Percentiles rank a stretch among this genome's conserved stretches.
These are phyloP conservation scores for Eclectus roratus DNA, from an alignment of 2,113 vertebrate species.

Conservation along the genomic window DNA sequence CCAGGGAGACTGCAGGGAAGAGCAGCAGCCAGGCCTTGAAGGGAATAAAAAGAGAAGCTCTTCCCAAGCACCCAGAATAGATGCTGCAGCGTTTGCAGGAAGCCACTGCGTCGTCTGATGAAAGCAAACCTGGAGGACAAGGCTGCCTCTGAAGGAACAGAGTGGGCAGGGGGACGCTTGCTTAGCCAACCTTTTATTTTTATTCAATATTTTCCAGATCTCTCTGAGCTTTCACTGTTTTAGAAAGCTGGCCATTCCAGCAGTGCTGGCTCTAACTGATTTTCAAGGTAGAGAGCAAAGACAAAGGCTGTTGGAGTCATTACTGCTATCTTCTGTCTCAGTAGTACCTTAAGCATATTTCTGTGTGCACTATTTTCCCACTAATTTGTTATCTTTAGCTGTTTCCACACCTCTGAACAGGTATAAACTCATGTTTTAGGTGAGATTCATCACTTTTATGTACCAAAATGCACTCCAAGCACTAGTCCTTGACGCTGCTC, in stretches of 20 bases:
- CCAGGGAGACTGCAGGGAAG: background rate
- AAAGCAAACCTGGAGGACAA: background rate
- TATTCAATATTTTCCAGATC: background rate
- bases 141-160: background rate
- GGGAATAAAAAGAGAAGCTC: background rate
- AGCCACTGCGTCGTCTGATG: rapidly evolving
- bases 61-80: background rate
- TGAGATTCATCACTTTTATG: rapidly evolving
- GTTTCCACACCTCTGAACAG: background rate
- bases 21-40: background rate
- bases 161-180: background rate
- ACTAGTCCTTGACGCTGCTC: background rate
- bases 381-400: background rate
- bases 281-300: background rate
- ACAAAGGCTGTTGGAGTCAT: background rate
- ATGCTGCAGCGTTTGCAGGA: background rate
- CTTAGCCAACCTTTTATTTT: background rate
- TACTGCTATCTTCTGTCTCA: constrained; percentile 45
- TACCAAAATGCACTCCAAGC: background rate
- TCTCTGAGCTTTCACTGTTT: background rate
- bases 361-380: background rate
- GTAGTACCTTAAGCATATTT: background rate
- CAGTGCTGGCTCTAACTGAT: background rate
- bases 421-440: background rate
- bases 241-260: background rate